Conservation (phyloP, 2,888 invertebrate species). For the Drosophila hamatofila region DNA sequence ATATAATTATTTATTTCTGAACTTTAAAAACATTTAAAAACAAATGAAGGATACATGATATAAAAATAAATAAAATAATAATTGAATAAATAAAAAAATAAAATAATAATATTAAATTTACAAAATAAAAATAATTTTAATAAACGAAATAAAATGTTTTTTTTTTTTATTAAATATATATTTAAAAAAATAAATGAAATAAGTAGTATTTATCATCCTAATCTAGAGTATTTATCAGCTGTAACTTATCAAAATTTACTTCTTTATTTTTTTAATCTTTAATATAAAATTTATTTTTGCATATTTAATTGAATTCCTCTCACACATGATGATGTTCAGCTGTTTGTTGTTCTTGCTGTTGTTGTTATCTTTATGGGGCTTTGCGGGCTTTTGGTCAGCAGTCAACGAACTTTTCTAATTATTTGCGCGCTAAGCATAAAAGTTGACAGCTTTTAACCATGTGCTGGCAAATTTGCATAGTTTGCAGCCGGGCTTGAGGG, state of each 20-base stretch:
- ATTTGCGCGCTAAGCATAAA: constrained; percentile 65
- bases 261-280: constrained; percentile 9
- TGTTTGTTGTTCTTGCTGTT: constrained; percentile 8
- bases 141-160: too few relatives aligned
- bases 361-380: constrained; percentile 16
- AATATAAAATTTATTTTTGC: constrained; percentile 60
- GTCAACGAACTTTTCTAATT: constrained; percentile 66
- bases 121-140: too few relatives aligned
- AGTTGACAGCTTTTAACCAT: constrained; percentile 63
- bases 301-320: constrained; percentile 67
- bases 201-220: too few relatives aligned
- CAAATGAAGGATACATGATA: too few relatives aligned
- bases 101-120: too few relatives aligned
- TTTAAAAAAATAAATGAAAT: too few relatives aligned
- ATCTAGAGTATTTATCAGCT: constrained; percentile 5
- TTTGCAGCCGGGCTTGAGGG: constrained; percentile 25
- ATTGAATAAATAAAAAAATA: too few relatives aligned
- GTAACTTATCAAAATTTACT: not conserved
- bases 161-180: too few relatives aligned
- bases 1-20: too few relatives aligned
- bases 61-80: too few relatives aligned
- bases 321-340: constrained; percentile 29
- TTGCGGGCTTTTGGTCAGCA: constrained; percentile 43
- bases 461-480: constrained; percentile 55
- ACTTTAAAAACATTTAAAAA: too few relatives aligned